Evolutionary conservation across 2,888 invertebrate species (phyloP).

Genomic region (Tenthredo livida): DNA sequence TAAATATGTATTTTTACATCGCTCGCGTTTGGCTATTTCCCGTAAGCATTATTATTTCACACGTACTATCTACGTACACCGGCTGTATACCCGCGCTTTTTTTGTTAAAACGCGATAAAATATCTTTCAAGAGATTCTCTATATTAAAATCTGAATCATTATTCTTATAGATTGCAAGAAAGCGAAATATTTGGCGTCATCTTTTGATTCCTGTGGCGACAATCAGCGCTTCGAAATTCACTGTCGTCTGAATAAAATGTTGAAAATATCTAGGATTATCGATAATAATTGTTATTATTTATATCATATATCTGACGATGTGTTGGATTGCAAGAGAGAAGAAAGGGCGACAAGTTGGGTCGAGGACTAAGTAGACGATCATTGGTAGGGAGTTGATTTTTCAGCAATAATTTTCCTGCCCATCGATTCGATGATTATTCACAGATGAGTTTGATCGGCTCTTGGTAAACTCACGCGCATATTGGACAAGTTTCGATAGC

Average conservation of each 20-base stretch:
- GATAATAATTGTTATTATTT: neutral
- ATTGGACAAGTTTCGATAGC: neutral
- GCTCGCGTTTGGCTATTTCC: neutral
- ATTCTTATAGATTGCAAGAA: neutral
- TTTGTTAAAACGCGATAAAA: neutral
- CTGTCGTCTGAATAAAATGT: constrained; percentile 21
- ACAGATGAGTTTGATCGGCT: neutral
- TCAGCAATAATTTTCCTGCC: neutral
- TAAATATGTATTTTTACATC: neutral
- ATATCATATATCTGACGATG: neutral
- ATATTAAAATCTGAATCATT: constrained; percentile 7
- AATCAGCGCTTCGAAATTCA: neutral
- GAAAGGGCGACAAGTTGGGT: neutral
- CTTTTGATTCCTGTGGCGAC: constrained; percentile 42
- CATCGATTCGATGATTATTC: neutral
- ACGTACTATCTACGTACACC: neutral
- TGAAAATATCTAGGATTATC: constrained; percentile 52
- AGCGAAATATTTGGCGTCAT: constrained; percentile 48
- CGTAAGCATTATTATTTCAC: neutral
- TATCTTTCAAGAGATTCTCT: neutral
- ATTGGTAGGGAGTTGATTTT: neutral
- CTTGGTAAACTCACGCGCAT: neutral
- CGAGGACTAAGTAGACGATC: neutral
- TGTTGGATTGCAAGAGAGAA: neutral
- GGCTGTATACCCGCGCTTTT: neutral